Conservation (phyloP, 2,888 invertebrate species). For the Bellardia bayeri region DNA sequence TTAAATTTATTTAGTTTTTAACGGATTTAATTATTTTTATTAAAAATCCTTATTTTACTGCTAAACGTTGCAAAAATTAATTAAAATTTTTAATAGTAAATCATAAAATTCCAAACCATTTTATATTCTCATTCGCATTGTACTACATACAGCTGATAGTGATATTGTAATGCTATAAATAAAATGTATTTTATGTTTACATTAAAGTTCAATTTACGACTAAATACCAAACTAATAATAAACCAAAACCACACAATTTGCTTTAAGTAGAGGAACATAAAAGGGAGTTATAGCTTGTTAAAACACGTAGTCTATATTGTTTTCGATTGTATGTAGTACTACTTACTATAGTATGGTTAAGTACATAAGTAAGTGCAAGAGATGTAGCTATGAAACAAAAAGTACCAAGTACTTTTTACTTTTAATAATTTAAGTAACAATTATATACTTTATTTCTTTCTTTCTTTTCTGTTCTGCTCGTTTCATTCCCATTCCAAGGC, state of each 20-base stretch:
- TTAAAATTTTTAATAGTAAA: too few species aligned
- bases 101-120: too few species aligned
- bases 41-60: too few species aligned
- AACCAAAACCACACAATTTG: slow-evolving; percentile 25
- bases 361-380: background rate
- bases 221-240: background rate
- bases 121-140: too few species aligned
- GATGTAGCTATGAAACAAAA: slow-evolving; percentile 5
- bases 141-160: too few species aligned
- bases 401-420: slow-evolving; percentile 28
- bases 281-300: background rate
- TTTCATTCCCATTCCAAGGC: background rate
- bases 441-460: slow-evolving; percentile 30
- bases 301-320: background rate
- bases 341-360: background rate
- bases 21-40: too few species aligned
- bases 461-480: background rate
- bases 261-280: slow-evolving; percentile 15
- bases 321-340: background rate
- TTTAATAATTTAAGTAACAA: slow-evolving; percentile 56
- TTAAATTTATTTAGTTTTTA: too few species aligned
- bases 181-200: background rate
- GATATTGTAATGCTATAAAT: background rate
- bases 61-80: too few species aligned
- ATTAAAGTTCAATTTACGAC: background rate